Percentiles rank a stretch among this genome's conserved stretches.
phyloP scores from a whole-genome alignment of 53 echinoderm and acorn worm genomes.

The Temnopleurus reevesii region DNA sequence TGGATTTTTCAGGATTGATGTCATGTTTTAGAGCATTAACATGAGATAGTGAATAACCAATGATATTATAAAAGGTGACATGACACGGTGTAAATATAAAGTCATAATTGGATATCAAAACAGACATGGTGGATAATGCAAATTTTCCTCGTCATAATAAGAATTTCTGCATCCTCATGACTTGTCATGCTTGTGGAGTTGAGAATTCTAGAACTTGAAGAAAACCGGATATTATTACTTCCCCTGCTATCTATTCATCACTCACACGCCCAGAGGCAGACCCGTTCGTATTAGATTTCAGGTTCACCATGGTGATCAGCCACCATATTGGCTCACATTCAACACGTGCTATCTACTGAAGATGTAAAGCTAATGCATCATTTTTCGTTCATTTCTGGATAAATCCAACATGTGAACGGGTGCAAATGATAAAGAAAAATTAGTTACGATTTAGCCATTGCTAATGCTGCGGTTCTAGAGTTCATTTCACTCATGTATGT shows the following conservation, averaged over 20 bases:
- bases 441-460: background rate
- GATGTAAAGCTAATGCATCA: background rate
- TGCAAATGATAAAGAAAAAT: background rate
- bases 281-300: background rate
- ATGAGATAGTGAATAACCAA: too few relatives aligned
- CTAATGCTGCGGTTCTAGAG: background rate
- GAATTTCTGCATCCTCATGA: background rate
- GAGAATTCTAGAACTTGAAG: too few relatives aligned
- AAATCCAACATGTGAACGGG: background rate
- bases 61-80: too few relatives aligned
- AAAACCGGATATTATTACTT: constrained; percentile 32
- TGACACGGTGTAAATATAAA: too few relatives aligned
- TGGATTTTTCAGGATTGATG: too few relatives aligned
- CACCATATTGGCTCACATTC: background rate
- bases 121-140: too few relatives aligned
- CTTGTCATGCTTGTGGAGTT: background rate
- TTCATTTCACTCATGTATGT: background rate
- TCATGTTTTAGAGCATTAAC: too few relatives aligned
- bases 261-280: background rate
- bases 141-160: background rate
- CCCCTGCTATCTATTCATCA: constrained; percentile 8
- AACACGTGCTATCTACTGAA: background rate
- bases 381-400: background rate
- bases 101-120: too few relatives aligned
- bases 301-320: background rate